Evolutionary conservation across 2,797 vertebrate species (phyloP), one percentile per base, ranked within the genome.

Genomic region (Meda fulgida): DNA sequence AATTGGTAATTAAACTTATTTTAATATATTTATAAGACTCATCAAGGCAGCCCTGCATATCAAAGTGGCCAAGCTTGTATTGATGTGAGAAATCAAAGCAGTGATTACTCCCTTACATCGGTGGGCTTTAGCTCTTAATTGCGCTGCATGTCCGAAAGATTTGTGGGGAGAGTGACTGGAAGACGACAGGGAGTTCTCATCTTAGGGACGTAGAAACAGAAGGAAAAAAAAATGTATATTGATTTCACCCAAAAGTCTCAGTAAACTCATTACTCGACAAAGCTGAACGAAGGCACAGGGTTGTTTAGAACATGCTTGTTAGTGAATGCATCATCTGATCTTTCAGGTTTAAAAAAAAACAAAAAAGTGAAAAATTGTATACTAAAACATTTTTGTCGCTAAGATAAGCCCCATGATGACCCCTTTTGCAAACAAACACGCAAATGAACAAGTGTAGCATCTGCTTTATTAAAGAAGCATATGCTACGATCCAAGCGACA

Each of bases 1-100:
- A 96, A 95, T 95, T 95, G 94, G 94, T 95, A 96, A 96, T 95
- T 95, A 93, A 95, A 94, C 92, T 95, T 95, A 91, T 92, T 95
- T 94, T 95, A 93, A 95, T 95, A 94, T 93, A 95, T 95, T 95
- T 95, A 89, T 93, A 80, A 87, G 89, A 90, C 93, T 95, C 93
- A 94, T 96, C 93, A 94, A 95, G 93, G 92, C 93, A 86, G 91
- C 87, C 94, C 93, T 90, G 88, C 93, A 94, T 95, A 95, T 96
- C 95, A 96, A 96, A 95, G 94, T 94, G 92, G 90, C 93, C 91
- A 94, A 93, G 94, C 91, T 93, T 94, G 94, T 94, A 95, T 94
- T 95, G 95, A 95, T 96, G 95, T 94, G 86, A 90, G 91, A 94
- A 94, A 95, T 95, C 95, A 96, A 95, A 95, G 94, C 88, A 84